Evolutionary conservation across 2,113 vertebrate genomes (phyloP), one percentile per base, ranked within the genome.

Genomic region (Phaethon lepturus): DNA sequence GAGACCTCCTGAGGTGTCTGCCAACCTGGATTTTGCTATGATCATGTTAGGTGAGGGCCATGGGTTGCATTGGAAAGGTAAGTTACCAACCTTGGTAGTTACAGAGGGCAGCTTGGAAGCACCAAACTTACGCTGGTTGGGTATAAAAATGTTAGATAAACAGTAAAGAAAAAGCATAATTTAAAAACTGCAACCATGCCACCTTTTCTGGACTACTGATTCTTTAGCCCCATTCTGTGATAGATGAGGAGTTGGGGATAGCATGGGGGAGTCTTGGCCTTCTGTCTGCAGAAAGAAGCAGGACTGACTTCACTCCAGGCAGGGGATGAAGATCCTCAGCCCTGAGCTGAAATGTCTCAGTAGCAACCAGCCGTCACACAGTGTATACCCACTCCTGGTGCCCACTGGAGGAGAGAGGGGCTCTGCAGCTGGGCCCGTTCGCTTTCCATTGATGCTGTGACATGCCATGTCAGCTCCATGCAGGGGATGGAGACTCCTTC

Each of bases 231-330:
- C 0, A 0, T 71, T 50, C 44, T 35, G n/a, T 72, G 44, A 9
- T 31, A 49, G 7, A 35, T 69, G 62, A 45, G 31, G 11, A 42
- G 66, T 22, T 94, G 55, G 45, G n/a, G 3, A 71, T 86, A 62
- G n/a, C 10, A 1, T 19, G 16, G 22, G 19, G 10, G 10, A 38
- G 42, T 35, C 50, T 76, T 44, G 88, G 17, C 64, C 67, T 50
- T 71, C 50, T 89, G 35, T 84, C 26, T 71, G 64, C 33, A 84
- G 89, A 90, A 83, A n/a, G 87, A 89, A 93, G 92, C 80, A 91
- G 94, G 77, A 77, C 80, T 71, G 95, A 94, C 87, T 80, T 84
- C 50, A 22, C n/a, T 83, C 64, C 42, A 38, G 52, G 56, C 4
- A 3, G 24, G 35, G 26, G 26, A 24, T 71, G 59, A 40, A 58